phyloP scores from a whole-genome alignment of 2,113 vertebrate genomes.

The Mastomys coucha region DNA sequence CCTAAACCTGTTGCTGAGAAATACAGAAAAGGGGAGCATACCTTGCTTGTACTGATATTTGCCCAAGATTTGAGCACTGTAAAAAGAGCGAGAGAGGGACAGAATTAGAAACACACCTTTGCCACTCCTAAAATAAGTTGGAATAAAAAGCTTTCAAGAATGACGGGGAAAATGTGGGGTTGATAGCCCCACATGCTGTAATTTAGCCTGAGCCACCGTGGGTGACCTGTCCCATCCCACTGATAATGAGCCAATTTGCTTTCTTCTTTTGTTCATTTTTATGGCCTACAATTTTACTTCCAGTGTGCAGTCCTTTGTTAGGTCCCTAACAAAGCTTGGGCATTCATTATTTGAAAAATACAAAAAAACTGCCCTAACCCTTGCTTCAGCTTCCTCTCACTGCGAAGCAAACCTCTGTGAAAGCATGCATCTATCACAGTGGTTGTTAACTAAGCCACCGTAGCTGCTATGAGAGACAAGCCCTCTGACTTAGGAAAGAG shows the following conservation, averaged over 20 bases:
- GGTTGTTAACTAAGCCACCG: background rate
- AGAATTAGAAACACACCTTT: conserved; percentile 67
- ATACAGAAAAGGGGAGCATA: background rate
- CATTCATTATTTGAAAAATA: background rate
- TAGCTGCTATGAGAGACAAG: background rate
- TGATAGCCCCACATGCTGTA: background rate
- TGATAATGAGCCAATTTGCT: background rate
- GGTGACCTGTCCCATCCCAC: background rate
- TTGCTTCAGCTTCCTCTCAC: background rate
- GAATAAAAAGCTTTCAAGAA: background rate
- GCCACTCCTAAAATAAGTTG: conserved; percentile 55
- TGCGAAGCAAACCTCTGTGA: background rate
- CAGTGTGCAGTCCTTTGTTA: background rate
- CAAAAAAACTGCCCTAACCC: background rate
- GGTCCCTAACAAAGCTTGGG: background rate
- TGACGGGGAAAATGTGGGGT: background rate
- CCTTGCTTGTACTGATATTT: background rate
- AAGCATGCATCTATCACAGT: background rate
- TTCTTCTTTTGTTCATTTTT: conserved; percentile 51
- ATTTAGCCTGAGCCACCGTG: conserved; percentile 36
- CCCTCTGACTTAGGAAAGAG: background rate
- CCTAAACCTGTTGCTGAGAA: background rate
- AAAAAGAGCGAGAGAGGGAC: conserved; percentile 60
- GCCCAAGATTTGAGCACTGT: conserved; percentile 14
- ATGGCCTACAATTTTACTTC: background rate